phyloP scores from a whole-genome alignment of 2,888 invertebrate genomes.

The Xestia ashworthii region DNA sequence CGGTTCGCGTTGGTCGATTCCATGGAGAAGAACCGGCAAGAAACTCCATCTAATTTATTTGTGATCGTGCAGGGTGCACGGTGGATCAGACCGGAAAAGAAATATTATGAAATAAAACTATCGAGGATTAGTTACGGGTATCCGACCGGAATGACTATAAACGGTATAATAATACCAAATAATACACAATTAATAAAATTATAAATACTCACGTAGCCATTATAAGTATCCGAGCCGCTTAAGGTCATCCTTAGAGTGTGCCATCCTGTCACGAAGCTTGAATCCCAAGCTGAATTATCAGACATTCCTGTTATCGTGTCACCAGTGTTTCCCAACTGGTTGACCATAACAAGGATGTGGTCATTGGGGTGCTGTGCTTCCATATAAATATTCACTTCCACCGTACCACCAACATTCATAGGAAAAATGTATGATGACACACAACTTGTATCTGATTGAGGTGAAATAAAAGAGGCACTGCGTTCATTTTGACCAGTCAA shows the following conservation, averaged over 20 bases:
- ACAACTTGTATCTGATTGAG: conserved; percentile 40
- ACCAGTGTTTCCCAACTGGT: not conserved
- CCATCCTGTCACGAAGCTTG: conserved; percentile 33
- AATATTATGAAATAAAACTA: no score
- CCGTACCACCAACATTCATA: conserved; percentile 15
- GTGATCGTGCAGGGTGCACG: no score
- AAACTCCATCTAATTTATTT: not conserved
- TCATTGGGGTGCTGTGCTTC: conserved; percentile 4
- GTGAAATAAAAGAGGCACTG: conserved; percentile 71
- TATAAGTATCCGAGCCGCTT: conserved; percentile 22
- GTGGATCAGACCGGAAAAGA: no score
- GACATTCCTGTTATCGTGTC: conserved; percentile 14
- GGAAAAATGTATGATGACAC: conserved; percentile 26
- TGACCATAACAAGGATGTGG: conserved; percentile 3
- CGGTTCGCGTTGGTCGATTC: no score
- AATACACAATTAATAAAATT: not conserved
- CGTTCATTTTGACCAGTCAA: conserved; percentile 60
- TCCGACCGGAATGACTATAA: no score
- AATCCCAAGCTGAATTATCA: not conserved
- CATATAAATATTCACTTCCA: conserved; percentile 41
- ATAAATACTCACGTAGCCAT: conserved; percentile 52
- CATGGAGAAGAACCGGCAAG: no score
- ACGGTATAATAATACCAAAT: not conserved
- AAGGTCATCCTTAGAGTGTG: conserved; percentile 32
- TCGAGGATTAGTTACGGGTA: no score